Evolutionary conservation across 2,797 vertebrate genomes (phyloP), one percentile per base, ranked within the genome.

Genomic region (Podarcis lilfordi): DNA sequence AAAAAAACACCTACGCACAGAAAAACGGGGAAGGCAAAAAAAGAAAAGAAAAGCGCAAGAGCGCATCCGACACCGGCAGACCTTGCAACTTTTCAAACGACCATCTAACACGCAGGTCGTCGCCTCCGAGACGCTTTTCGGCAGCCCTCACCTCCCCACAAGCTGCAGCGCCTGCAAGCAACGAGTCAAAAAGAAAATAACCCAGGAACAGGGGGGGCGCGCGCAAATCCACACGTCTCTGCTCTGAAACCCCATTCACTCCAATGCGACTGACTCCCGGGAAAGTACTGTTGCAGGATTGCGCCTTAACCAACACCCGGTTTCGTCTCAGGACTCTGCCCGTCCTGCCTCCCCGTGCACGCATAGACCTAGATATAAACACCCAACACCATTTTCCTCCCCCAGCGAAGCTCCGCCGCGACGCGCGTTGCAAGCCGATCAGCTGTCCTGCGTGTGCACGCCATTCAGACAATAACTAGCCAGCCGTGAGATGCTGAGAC

Each of bases 201-300:
- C 32, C n/a, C 15, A 2, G 15, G 3, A 11, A 71, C 17, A 0
- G 59, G 59, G 15, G 4, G 5, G 6, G 10, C 5, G 59, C 1
- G 1, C 1, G 5, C 0, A 21, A 1, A 7, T 61, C 59, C 71
- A 32, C 1, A 17, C 71, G 17, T 6, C n/a, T 35, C n/a, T 32
- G 32, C 75, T 77, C 75, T 29, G 40, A 29, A 77, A 10, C 75
- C 25, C 17, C 8, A 40, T 37, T 25, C 4, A 25, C 37, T 27
- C 25, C 75, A 4, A 4, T 13, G 4, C 1, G 9, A 25, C 40
- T 77, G 23, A 13, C 78, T 59, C 78, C 17, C n/a, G n/a, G 78
- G 77, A 4, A 55, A 32, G n/a, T n/a, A 50, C 2, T 3, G n/a
- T 5, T 37, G 21, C 15, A 61, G 71, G 32, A 35, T 19, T 32